Evolutionary conservation across 2,797 vertebrate genomes (phyloP).

Genomic region (Esox masquinongy): DNA sequence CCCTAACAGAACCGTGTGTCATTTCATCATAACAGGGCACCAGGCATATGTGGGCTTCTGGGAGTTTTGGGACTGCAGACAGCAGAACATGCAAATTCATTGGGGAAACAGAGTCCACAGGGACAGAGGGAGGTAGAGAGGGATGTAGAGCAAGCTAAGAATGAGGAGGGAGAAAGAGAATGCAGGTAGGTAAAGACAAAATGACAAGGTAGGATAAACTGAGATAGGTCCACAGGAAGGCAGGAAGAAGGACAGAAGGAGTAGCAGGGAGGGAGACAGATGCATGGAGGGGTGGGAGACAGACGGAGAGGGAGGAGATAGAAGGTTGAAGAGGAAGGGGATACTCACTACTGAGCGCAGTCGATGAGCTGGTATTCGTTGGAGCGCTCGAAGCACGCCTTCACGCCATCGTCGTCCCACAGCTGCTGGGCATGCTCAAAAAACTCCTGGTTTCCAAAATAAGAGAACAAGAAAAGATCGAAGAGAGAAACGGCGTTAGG

Average conservation of each 20-base stretch:
- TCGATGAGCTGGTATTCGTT: slow-evolving; percentile 97
- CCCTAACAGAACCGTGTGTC: too few relatives aligned
- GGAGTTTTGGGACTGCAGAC: not conserved
- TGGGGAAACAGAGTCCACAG: not conserved
- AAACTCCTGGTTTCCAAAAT: slow-evolving; percentile 83
- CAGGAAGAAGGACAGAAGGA: not conserved
- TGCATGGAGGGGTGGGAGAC: not conserved
- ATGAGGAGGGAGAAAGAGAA: not conserved
- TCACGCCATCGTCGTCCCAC: slow-evolving; percentile 94
- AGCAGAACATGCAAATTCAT: not conserved
- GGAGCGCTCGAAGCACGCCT: slow-evolving; percentile 90
- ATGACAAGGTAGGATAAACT: not conserved
- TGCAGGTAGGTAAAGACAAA: not conserved
- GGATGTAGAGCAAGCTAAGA: not conserved
- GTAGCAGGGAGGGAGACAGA: not conserved
- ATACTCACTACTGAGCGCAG: slow-evolving; percentile 93
- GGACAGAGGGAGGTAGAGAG: not conserved
- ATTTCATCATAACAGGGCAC: not conserved
- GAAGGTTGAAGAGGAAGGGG: not conserved
- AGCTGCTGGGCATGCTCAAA: slow-evolving; percentile 93
- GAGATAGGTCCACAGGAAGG: not conserved
- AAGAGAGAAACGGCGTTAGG: not conserved
- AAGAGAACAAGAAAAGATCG: not conserved
- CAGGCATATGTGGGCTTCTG: not conserved
- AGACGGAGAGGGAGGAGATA: not conserved